These are phyloP conservation scores for Myopa tessellatipennis DNA, from an alignment of 2,888 invertebrate species.

Conservation along the genomic window DNA sequence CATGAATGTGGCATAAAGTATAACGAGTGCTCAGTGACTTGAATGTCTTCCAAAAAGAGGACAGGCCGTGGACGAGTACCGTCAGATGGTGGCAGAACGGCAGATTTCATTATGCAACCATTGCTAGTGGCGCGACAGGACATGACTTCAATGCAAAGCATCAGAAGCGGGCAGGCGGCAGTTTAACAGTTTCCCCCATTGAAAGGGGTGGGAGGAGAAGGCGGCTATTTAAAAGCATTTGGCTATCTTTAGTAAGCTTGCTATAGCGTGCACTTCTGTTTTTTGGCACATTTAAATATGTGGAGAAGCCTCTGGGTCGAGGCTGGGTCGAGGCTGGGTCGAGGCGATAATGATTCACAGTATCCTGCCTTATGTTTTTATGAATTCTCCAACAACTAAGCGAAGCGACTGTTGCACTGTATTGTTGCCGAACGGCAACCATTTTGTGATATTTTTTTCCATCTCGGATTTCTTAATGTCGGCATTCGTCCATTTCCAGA, in stretches of 20 bases:
- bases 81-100: neutral
- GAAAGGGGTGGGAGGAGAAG: neutral
- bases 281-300: slow-evolving; percentile 3
- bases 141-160: slow-evolving; percentile 16
- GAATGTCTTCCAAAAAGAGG: slow-evolving; percentile 14
- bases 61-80: neutral
- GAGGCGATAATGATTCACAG: neutral
- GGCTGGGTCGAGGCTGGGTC: neutral
- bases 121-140: slow-evolving; percentile 3
- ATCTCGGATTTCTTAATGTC: neutral
- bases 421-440: neutral
- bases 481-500: neutral
- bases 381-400: neutral
- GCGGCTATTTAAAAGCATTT: neutral
- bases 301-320: neutral
- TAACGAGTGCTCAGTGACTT: slow-evolving; percentile 20
- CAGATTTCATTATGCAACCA: slow-evolving; percentile 8
- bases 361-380: neutral
- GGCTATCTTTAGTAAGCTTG: neutral
- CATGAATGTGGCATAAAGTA: slow-evolving; percentile 1
- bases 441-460: neutral
- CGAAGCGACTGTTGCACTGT: neutral
- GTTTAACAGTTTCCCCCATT: no score
- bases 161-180: neutral
- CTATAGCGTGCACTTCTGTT: neutral